Conservation (phyloP, 2,888 invertebrate species). For the Xestia rhomboidea region DNA sequence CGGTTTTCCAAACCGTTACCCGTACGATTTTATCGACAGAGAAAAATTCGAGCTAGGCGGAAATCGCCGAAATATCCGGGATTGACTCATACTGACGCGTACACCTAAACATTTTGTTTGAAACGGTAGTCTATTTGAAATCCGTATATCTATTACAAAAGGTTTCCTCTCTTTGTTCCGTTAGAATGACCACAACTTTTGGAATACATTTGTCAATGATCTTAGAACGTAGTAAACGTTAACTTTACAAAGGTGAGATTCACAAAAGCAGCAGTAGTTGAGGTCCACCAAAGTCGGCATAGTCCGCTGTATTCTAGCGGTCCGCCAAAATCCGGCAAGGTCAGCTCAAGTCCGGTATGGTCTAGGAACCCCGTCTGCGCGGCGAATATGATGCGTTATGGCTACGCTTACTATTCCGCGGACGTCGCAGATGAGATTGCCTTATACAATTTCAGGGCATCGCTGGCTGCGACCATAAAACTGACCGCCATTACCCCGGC, state of each 20-base stretch:
- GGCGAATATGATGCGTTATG: conserved; percentile 39
- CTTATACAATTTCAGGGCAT: conserved; percentile 60
- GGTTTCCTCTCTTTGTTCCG: neutral
- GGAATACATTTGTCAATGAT: conserved; percentile 1
- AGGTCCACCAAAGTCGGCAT: neutral
- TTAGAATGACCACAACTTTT: neutral
- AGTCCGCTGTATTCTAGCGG: neutral
- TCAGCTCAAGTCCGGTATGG: neutral
- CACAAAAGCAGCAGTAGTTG: neutral
- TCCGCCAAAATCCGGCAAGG: neutral
- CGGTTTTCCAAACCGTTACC: conserved; percentile 35
- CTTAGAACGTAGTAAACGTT: neutral
- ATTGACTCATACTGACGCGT: conserved; percentile 7
- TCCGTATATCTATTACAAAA: conserved; percentile 25
- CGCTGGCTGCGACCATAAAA: conserved; percentile 58
- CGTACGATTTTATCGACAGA: conserved; percentile 40
- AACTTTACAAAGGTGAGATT: neutral
- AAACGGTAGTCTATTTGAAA: conserved; percentile 17
- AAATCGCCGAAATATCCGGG: conserved; percentile 31
- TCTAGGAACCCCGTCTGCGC: conserved; percentile 30
- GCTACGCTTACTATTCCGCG: conserved; percentile 57
- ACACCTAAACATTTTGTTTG: conserved; percentile 32
- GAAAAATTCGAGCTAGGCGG: conserved; percentile 34
- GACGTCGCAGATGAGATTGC: conserved; percentile 55
- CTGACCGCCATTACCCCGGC: conserved; percentile 63